phyloP scores from a whole-genome alignment of 1,140 invertebrate genomes.

The Aphis gossypii region DNA sequence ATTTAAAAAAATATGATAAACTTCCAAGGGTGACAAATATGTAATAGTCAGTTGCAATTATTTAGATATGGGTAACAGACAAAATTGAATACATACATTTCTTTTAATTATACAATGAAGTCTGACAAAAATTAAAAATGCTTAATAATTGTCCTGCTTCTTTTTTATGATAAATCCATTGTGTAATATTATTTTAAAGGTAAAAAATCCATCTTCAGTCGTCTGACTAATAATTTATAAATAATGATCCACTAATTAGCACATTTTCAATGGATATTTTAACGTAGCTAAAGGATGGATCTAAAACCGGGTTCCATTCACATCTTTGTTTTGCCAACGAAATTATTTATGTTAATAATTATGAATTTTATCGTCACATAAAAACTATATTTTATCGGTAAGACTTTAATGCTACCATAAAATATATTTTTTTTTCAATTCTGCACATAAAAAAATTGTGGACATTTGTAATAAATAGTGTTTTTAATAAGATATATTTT shows the following conservation, averaged over 20 bases:
- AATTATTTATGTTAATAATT: conserved; percentile 27
- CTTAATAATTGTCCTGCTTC: neutral
- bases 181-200: neutral
- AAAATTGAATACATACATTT: neutral
- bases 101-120: neutral
- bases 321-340: neutral
- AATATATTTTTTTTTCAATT: neutral
- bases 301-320: neutral
- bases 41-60: neutral
- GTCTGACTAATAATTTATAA: neutral
- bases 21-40: neutral
- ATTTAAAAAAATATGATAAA: neutral
- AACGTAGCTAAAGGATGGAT: neutral
- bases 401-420: neutral
- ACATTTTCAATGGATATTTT: neutral
- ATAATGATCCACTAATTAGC: neutral
- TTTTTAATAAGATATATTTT: neutral
- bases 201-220: neutral
- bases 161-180: neutral
- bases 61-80: neutral
- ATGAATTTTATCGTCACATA: neutral
- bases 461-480: neutral
- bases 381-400: conserved; percentile 2
- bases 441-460: neutral
- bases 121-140: neutral